These are phyloP conservation scores for Ichneumon xanthorius DNA, from an alignment of 2,888 invertebrate genomes.

Conservation along the genomic window DNA sequence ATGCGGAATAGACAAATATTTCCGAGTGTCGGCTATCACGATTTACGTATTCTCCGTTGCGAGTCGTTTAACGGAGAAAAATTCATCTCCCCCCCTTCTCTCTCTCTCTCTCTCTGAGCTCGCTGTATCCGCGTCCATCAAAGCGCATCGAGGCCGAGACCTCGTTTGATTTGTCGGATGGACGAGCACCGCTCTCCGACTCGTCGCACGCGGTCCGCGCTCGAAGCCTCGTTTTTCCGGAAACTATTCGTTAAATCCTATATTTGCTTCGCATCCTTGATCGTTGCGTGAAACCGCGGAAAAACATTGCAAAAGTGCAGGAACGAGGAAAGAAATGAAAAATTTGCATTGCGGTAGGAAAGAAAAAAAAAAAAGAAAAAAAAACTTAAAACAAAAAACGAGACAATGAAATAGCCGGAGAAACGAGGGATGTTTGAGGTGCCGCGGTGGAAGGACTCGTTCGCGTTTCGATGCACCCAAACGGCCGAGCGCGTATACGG, in stretches of 20 bases:
- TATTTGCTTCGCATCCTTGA: not conserved
- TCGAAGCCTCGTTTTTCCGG: constrained; percentile 7
- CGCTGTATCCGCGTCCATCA: constrained; percentile 25
- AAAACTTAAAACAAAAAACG: not conserved
- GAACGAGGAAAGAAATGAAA: not conserved
- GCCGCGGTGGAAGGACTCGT: not conserved
- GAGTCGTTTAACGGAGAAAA: constrained; percentile 9
- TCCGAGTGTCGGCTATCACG: constrained; percentile 1
- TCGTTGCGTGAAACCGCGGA: not conserved
- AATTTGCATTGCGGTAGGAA: not conserved
- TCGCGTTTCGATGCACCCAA: constrained; percentile 21
- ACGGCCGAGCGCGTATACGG: not conserved
- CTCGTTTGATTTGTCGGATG: constrained; percentile 8
- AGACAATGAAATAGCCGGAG: not conserved
- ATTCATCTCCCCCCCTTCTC: constrained; percentile 1
- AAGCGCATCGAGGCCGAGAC: constrained; percentile 16
- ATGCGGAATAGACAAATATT: constrained; percentile 6
- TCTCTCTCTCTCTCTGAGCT: not conserved
- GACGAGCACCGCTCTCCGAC: not conserved
- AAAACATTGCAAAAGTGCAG: not conserved
- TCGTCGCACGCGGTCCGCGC: not conserved
- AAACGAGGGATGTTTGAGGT: not conserved
- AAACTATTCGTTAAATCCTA: not conserved
- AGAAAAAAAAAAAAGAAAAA: not conserved
- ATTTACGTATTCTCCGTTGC: constrained; percentile 21